Base-by-base conservation (phyloP, 2,888 invertebrate species). In the Iphiclides podalirius region DNA sequence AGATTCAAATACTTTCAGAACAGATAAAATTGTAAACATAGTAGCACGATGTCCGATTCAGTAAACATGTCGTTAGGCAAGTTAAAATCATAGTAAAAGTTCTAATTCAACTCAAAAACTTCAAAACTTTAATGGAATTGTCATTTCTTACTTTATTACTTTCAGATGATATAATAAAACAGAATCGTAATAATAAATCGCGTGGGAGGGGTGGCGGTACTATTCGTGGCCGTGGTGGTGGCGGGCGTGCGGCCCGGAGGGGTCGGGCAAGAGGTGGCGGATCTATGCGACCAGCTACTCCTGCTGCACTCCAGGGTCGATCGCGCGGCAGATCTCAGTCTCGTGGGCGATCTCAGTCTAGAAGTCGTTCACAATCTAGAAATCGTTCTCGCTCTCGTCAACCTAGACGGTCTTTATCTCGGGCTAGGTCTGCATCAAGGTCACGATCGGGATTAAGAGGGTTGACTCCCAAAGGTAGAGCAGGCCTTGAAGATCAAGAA, bases 51-150 rank as follows among this genome's bases (percentile, higher is more conserved):
- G 86, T 70, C 75, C 23, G 86, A 86, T 63, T 70, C 81, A 14
- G 75, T 84, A 11, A 81, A 85, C 68, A 83, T 86, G 84, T 84
- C 86, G 50, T 60, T 86, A 47, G 86, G 86, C 85, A 74, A 74
- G 77, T 51, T 26, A 43, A 39, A 42, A 4, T 33, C 8, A 14
- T 13, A 6, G n/a, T 17, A 38, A 31, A 13, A 31, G n/a, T n/a
- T n/a, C n/a, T 33, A 20, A 7, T 26, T 28, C 12, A 7, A 7
- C 2, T 31, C 17, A 4, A 7, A 4, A 7, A 11, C n/a, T 17
- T 12, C 7, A 7, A 26, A 26, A 26, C 3, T 9, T 8, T 2
- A 26, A 26, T n/a, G n/a, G n/a, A 26, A 26, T 26, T 8, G 26
- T 6, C 16, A n/a, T 39, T 15, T 4, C 7, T 9, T 20, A 39